Conservation (phyloP, 2,113 vertebrate genomes). For the Platysternon megacephalum region DNA sequence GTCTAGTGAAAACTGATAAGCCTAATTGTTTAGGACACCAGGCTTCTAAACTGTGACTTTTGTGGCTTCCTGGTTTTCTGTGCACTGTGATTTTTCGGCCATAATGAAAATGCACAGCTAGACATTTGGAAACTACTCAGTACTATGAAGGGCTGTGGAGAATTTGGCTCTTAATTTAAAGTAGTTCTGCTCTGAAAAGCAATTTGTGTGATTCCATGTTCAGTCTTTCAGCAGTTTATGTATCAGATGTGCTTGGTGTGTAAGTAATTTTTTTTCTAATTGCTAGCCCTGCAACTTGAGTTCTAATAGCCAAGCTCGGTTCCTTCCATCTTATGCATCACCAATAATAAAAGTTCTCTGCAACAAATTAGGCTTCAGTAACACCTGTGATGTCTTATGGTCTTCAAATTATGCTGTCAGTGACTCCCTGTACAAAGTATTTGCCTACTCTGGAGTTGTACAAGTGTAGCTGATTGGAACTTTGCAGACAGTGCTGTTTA, state of each 20-base stretch:
- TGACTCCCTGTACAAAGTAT: background rate
- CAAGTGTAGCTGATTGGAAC: background rate
- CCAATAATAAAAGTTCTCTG: background rate
- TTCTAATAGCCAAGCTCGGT: background rate
- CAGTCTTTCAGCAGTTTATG: background rate
- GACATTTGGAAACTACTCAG: background rate
- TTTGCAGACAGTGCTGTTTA: background rate
- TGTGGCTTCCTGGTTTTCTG: background rate
- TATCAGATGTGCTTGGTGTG: background rate
- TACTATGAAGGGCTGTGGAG: background rate
- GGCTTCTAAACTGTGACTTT: background rate
- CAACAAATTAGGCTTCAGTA: background rate
- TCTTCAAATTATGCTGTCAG: background rate
- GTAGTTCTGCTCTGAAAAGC: background rate
- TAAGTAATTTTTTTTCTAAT: background rate
- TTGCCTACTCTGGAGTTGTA: background rate
- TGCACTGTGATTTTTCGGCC: background rate
- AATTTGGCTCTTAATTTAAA: background rate
- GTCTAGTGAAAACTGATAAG: background rate
- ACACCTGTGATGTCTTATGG: background rate
- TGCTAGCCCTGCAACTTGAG: background rate
- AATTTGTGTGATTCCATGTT: constrained; percentile 11
- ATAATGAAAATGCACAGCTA: background rate
- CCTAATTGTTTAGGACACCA: background rate
- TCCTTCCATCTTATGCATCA: background rate